phyloP scores from a whole-genome alignment of 2,113 vertebrate genomes.

The Romanogobio albipinnatus region DNA sequence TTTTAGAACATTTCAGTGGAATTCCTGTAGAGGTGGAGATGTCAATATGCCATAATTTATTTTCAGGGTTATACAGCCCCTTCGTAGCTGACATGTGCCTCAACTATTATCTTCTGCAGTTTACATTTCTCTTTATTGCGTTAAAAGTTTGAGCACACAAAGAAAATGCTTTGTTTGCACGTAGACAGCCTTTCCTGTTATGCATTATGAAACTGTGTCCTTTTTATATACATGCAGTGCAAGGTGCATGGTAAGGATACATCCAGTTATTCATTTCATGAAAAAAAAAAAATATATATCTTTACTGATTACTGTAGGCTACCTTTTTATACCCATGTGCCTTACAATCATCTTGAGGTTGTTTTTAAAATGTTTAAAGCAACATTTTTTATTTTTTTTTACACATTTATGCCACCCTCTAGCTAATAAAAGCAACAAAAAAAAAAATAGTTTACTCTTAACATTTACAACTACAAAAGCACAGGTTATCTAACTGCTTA shows the following conservation, averaged over 20 bases:
- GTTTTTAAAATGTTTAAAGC: conserved; percentile 2
- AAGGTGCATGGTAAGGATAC: background rate
- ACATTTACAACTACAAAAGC: background rate
- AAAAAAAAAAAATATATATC: background rate
- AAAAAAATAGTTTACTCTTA: too few relatives aligned
- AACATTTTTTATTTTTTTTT: background rate
- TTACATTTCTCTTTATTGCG: background rate
- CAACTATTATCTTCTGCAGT: background rate
- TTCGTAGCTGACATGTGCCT: conserved; percentile 22
- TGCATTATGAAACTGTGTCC: background rate
- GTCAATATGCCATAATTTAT: conserved; percentile 27
- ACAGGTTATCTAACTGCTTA: conserved; percentile 54
- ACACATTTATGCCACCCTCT: conserved; percentile 13
- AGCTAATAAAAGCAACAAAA: conserved; percentile 18
- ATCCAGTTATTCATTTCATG: background rate
- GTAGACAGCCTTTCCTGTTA: conserved; percentile 17
- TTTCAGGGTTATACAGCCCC: conserved; percentile 20
- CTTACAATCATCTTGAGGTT: conserved; percentile 1
- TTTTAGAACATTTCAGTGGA: conserved; percentile 25
- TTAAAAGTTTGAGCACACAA: conserved; percentile 20
- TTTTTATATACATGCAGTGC: background rate
- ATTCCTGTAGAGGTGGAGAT: conserved; percentile 28
- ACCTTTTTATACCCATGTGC: conserved; percentile 4
- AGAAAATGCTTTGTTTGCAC: conserved; percentile 37
- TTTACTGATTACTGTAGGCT: background rate